Conservation (phyloP, 1,140 invertebrate genomes). For the Drosophila jambulina region DNA sequence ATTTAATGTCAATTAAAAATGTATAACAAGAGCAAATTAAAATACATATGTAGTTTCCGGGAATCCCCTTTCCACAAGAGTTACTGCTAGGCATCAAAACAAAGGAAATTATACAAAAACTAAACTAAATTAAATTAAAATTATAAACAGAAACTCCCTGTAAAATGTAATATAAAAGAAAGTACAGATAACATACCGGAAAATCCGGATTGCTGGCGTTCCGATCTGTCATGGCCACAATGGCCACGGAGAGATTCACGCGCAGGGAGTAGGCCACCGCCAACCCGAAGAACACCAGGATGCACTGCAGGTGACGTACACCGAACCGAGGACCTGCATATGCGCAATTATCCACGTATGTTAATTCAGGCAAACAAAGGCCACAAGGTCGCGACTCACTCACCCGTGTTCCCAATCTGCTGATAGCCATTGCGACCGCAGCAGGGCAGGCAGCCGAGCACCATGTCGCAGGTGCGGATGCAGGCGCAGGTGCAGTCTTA, state of each 20-base stretch:
- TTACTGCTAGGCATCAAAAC: background rate
- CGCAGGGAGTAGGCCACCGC: conserved; percentile 88
- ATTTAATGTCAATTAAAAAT: too few species aligned
- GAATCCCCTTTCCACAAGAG: background rate
- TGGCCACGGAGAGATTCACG: conserved; percentile 89
- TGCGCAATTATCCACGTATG: conserved; percentile 1
- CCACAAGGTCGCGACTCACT: conserved; percentile 17
- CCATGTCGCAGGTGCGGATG: conserved; percentile 47
- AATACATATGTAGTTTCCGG: background rate
- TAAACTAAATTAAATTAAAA: background rate
- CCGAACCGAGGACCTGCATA: conserved; percentile 85
- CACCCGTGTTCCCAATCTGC: conserved; percentile 69
- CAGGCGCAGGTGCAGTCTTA: conserved; percentile 8
- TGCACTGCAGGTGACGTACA: conserved; percentile 88
- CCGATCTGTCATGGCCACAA: conserved; percentile 85
- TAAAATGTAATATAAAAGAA: background rate
- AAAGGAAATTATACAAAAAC: background rate
- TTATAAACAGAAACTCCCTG: background rate
- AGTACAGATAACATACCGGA: conserved; percentile 53
- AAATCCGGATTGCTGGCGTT: conserved; percentile 78
- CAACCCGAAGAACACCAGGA: conserved; percentile 88
- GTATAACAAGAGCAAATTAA: background rate
- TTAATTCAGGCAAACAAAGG: background rate
- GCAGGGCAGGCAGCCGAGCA: conserved; percentile 62
- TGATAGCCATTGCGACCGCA: conserved; percentile 70